Evolutionary conservation across 64 coral and sea anemone species (phyloP), one percentile per base, ranked within the genome.

Genomic region (Orbicella faveolata): DNA sequence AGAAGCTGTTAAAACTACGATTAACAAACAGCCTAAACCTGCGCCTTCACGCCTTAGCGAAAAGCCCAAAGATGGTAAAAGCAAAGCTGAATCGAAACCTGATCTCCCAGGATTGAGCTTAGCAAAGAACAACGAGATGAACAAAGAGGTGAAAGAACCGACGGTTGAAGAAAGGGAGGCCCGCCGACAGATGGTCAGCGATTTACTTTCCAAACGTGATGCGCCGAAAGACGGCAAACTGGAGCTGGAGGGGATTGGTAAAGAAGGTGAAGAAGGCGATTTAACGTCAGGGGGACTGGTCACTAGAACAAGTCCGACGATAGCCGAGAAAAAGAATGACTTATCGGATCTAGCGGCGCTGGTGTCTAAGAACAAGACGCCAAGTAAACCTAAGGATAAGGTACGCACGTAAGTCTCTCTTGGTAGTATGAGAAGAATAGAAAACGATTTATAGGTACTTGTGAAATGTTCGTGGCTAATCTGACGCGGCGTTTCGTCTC

Each of bases 161-260:
- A 89, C 87, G 17, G 36, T 86, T 52, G 36, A 92, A 80, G 90
- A 89, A 89, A 89, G 86, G 9, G 95, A 96, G 37, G 88, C 83
- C 10, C 83, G 91, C 30, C 75, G 88, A 48, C 68, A 93, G 41
- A 81, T 89, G 19, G 88, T 93, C 73, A 93, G 30, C 80, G 93
- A 83, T 90, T 72, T 93, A 35, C 81, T 96, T 48, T 83, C 20
- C 16, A 87, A 93, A 63, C 74, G 82, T 20, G 90, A 90, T 52
- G 57, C 91, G 21, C 75, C 83, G 9, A 61, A 81, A 52, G 20
- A 59, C 73, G 88, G 83, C 19, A 88, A 84, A 10, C 70, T 96
- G 13, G 91, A 89, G 70, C 44, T 87, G 68, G 80, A 93, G 74
- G 88, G 91, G 79, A 77, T 93, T 52, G 91, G 95, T 68, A 89